Base-by-base conservation (phyloP, 2,888 invertebrate species). In the Punctoribates punctum region DNA sequence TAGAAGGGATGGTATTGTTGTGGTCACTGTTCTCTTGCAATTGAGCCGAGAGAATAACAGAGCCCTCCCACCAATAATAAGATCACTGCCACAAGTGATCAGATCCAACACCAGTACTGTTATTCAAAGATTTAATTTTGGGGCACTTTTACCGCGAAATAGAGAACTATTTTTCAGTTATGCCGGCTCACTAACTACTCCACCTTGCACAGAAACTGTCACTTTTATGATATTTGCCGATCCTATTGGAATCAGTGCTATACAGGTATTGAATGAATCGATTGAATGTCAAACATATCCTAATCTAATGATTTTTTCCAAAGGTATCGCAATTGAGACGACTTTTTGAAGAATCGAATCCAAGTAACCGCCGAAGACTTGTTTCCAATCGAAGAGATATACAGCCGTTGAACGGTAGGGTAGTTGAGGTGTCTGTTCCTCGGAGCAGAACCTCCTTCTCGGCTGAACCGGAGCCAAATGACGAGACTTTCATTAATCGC, bases 121-220 rank as follows among this genome's bases (percentile, higher is more conserved):
- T 9, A 23, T 46, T 15, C 34, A 34, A 34, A 4, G 34, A 34
- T 34, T 34, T 8, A 34, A 34, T 34, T 34, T 34, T 34, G 34
- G 34, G 8, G 8, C 4, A 34, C 34, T 34, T 34, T 46, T 70
- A 13, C 70, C 70, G 1, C 2, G 9, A 17, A 46, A 70, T 38
- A 70, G 23, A 34, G 46, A 70, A 13, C 9, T 70, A 17, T 70
- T 46, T 15, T 70, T 23, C 25, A n/a, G 23, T 23, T 70, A 70
- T 11, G 23, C 20, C n/a, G 70, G 70, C 13, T 70, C 70, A 11
- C 70, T 70, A 11, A 70, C 70, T 20, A 70, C 70, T 11, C 70
- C 70, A 17, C 70, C 70, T n/a, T 70, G 70, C n/a, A n/a, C n/a
- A n/a, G 46, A 70, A 46, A 34, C 46, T 9, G 70, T 70, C 38